phyloP scores from a whole-genome alignment of 2,888 invertebrate genomes.

The Apoda limacodes region DNA sequence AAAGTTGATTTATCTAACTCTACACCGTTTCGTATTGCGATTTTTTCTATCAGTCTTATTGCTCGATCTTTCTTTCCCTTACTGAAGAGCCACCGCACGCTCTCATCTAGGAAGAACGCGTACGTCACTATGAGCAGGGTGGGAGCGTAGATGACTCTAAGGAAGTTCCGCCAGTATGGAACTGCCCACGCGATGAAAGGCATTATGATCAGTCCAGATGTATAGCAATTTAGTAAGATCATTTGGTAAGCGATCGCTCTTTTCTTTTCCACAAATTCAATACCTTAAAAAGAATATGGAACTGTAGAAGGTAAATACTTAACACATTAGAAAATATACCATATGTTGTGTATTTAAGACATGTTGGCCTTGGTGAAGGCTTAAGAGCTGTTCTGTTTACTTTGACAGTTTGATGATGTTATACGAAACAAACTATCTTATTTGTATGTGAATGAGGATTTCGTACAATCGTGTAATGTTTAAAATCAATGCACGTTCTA shows the following conservation, averaged over 20 bases:
- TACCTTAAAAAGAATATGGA: constrained; percentile 36
- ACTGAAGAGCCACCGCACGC: constrained; percentile 57
- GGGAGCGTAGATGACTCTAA: constrained; percentile 54
- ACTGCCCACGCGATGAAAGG: constrained; percentile 53
- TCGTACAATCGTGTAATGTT: no score
- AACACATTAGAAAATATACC: no score
- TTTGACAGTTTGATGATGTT: no score
- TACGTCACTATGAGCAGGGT: constrained; percentile 47
- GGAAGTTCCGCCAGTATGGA: constrained; percentile 56
- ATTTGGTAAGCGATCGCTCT: constrained; percentile 50
- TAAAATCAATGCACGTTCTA: no score
- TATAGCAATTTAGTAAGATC: constrained; percentile 56
- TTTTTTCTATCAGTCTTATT: constrained; percentile 42
- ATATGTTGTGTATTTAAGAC: no score
- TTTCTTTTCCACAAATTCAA: constrained; percentile 56
- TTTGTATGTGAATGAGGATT: no score
- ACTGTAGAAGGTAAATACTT: no score
- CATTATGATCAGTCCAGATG: constrained; percentile 49
- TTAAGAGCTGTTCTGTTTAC: no score
- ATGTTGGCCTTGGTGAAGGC: no score
- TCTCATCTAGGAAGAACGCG: constrained; percentile 53
- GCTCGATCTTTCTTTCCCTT: constrained; percentile 47
- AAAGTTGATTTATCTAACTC: constrained; percentile 35
- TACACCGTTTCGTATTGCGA: constrained; percentile 44
- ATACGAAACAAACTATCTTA: no score